phyloP scores from a whole-genome alignment of 2,888 invertebrate genomes.

The Pycnomerus fuliginosus region DNA sequence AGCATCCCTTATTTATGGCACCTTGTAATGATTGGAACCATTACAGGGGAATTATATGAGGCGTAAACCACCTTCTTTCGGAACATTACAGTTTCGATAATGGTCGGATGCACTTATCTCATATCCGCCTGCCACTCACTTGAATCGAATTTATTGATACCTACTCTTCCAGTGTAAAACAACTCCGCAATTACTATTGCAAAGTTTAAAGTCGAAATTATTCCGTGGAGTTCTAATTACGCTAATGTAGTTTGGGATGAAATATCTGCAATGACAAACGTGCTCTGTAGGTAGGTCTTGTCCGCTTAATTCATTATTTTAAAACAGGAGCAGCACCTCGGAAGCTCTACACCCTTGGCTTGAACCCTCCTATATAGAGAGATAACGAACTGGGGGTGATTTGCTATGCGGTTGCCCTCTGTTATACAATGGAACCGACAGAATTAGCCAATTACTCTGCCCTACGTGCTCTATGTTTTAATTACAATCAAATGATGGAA shows the following conservation, averaged over 20 bases:
- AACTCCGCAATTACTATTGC: no score
- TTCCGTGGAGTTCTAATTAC: constrained; percentile 4
- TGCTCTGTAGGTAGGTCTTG: constrained; percentile 6
- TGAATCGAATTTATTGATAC: no score
- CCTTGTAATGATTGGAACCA: no score
- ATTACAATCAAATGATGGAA: constrained; percentile 52
- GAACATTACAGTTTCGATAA: constrained; percentile 15
- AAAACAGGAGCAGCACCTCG: constrained; percentile 13
- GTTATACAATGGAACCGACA: constrained; percentile 52
- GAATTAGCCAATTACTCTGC: constrained; percentile 53
- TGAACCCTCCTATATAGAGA: constrained; percentile 27
- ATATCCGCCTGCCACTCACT: no score
- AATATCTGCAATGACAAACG: background rate
- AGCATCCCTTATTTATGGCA: constrained; percentile 1
- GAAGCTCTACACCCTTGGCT: constrained; percentile 16
- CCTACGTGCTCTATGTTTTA: constrained; percentile 52
- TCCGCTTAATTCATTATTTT: constrained; percentile 13
- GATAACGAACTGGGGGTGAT: constrained; percentile 51
- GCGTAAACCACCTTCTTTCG: constrained; percentile 6
- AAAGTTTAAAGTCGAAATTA: background rate
- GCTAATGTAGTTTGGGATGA: constrained; percentile 9
- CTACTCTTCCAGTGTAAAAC: no score
- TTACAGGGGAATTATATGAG: constrained; percentile 4
- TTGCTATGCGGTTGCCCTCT: constrained; percentile 54
- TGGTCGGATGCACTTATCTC: constrained; percentile 29